Conservation (phyloP, 2,113 vertebrate genomes). For the Salvator merianae region DNA sequence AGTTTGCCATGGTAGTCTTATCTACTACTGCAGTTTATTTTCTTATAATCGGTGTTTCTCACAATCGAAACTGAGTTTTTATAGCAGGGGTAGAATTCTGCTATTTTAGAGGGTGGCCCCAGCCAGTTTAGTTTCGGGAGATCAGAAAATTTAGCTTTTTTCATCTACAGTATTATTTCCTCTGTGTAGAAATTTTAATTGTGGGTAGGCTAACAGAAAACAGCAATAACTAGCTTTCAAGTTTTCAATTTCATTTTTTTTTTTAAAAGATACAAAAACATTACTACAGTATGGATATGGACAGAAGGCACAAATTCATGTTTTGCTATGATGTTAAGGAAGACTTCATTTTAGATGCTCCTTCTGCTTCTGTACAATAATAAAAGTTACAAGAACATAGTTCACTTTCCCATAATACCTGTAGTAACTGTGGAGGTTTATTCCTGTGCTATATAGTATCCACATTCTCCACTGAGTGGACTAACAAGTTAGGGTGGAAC, state of each 20-base stretch:
- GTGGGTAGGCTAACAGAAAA: neutral
- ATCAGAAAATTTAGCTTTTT: no score
- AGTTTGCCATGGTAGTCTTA: neutral
- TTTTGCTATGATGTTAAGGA: no score
- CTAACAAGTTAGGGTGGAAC: neutral
- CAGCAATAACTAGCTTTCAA: neutral
- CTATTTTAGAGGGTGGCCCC: no score
- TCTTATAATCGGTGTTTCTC: neutral
- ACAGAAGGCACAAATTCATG: no score
- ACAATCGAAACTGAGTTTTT: neutral
- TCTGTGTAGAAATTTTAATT: neutral
- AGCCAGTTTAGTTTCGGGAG: no score
- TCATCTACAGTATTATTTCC: no score
- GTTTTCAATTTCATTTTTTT: neutral
- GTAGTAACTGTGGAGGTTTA: no score
- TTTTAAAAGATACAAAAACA: neutral
- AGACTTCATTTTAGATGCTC: no score
- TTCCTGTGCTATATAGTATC: no score
- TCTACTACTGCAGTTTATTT: neutral
- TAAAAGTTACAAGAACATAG: no score
- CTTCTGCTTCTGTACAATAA: no score
- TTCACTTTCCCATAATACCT: no score
- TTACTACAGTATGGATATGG: neutral
- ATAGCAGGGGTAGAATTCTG: neutral
- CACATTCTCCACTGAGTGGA: neutral